Conservation (phyloP, 2,888 invertebrate species). For the Trissolcus japonicus region DNA sequence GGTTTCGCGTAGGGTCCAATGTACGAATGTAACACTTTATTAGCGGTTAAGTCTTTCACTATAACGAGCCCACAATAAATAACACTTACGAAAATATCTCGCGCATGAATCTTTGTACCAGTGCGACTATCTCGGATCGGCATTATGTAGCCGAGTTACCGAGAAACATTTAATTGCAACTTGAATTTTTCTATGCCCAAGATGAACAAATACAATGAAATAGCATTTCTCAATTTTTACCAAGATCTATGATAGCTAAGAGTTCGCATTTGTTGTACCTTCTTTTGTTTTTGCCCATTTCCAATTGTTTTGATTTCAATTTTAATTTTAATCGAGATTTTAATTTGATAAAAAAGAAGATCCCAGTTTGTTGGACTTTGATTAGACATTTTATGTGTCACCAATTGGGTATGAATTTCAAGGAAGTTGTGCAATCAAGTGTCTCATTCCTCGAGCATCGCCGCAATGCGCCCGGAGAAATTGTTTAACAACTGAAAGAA, state of each 20-base stretch:
- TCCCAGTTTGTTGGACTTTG: too few species aligned
- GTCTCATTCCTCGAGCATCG: slow-evolving; percentile 10
- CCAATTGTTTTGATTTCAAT: too few species aligned
- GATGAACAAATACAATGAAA: too few species aligned
- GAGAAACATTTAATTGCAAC: too few species aligned
- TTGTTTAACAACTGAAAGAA: slow-evolving; percentile 23
- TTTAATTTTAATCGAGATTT: too few species aligned
- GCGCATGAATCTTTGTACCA: slow-evolving; percentile 39
- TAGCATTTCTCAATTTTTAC: not conserved
- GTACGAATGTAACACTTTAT: slow-evolving; percentile 55
- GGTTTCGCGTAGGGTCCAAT: slow-evolving; percentile 57
- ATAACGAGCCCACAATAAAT: slow-evolving; percentile 58
- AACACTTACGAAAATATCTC: slow-evolving; percentile 57
- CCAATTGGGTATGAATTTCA: not conserved
- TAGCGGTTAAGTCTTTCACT: slow-evolving; percentile 55
- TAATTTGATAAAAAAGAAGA: too few species aligned
- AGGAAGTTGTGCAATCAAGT: slow-evolving; percentile 11
- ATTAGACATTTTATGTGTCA: not conserved
- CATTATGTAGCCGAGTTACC: slow-evolving; percentile 14
- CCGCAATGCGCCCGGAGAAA: slow-evolving; percentile 15
- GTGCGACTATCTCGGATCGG: slow-evolving; percentile 23
- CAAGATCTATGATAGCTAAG: too few species aligned
- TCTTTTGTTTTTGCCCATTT: too few species aligned
- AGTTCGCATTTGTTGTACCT: too few species aligned
- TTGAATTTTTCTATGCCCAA: slow-evolving; percentile 4